Percentiles rank a stretch among this genome's conserved stretches.
Evolutionary conservation across 2,888 invertebrate species (phyloP).

Genomic region (Taphrorychus bicolor): DNA sequence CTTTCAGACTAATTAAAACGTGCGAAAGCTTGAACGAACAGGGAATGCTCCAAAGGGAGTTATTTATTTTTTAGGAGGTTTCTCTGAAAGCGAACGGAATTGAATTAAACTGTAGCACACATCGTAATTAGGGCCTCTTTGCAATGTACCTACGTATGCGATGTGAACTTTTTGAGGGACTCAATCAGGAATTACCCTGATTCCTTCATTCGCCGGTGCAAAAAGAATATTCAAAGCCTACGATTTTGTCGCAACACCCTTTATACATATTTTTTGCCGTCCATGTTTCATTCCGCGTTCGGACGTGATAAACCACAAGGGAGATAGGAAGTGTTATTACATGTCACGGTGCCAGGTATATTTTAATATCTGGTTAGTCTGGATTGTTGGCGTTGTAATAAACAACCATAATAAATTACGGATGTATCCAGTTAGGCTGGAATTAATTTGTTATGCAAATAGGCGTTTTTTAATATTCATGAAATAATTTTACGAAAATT

Average conservation of each 20-base stretch:
- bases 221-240: background rate
- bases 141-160: background rate
- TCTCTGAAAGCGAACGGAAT: background rate
- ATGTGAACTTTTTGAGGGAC: background rate
- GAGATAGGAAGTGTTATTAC: background rate
- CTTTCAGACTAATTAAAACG: slow-evolving; percentile 9
- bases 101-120: background rate
- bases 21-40: background rate
- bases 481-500: background rate
- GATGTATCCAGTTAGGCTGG: background rate
- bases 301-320: background rate
- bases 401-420: background rate
- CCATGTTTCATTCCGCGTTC: background rate
- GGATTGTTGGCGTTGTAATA: background rate
- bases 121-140: background rate
- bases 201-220: background rate
- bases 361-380: background rate
- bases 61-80: background rate
- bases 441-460: background rate
- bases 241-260: background rate
- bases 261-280: no score
- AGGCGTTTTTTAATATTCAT: background rate
- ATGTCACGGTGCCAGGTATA: background rate
- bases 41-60: background rate
- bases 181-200: background rate